Conservation (phyloP, 2,797 vertebrate species). For the Borostomias antarcticus region DNA sequence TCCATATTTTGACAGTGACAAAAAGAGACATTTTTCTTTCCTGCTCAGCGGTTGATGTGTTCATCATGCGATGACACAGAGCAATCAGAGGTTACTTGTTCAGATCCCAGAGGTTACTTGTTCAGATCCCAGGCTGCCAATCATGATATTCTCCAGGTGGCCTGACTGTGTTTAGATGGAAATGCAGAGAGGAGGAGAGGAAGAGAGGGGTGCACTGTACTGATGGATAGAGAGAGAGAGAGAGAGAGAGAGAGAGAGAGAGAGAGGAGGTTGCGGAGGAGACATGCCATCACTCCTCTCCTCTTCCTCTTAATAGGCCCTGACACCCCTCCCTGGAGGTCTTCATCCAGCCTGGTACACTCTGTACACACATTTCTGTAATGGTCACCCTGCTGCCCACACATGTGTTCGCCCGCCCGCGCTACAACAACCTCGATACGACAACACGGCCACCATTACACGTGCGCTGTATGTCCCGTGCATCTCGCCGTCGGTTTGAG, state of each 20-base stretch:
- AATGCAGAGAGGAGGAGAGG: background rate
- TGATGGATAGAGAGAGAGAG: background rate
- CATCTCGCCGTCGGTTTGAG: background rate
- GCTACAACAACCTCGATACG: constrained; percentile 49
- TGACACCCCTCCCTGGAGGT: constrained; percentile 73
- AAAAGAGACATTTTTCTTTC: background rate
- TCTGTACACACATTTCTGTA: constrained; percentile 73
- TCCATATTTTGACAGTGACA: background rate
- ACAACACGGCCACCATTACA: background rate
- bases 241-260: background rate
- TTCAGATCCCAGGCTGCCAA: background rate
- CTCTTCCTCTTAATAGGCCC: constrained; percentile 72
- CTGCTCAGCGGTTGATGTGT: background rate
- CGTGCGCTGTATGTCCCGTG: background rate
- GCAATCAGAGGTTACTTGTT: background rate
- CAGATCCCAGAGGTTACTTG: background rate
- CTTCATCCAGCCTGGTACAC: constrained; percentile 62
- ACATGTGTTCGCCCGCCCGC: constrained; percentile 57
- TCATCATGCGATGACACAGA: too few relatives aligned
- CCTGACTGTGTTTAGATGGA: background rate
- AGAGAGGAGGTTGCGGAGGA: background rate
- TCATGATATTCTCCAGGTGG: background rate
- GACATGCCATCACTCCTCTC: constrained; percentile 60
- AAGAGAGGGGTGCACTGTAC: too few relatives aligned
- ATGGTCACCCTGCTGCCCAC: constrained; percentile 69